phyloP scores from a whole-genome alignment of 35 echinoderm and acorn worm species.

The Amphiura filiformis region DNA sequence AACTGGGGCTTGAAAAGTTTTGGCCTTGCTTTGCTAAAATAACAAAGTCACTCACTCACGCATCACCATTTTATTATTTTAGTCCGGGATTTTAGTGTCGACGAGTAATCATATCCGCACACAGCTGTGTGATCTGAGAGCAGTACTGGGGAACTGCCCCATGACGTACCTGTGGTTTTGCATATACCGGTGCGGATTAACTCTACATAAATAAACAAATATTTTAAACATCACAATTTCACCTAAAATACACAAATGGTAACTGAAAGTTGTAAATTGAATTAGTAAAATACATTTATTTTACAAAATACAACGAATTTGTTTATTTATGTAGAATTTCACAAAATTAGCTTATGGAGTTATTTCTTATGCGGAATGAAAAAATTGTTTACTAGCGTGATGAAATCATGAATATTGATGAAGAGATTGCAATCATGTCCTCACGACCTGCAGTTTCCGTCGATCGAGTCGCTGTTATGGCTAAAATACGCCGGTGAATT shows the following conservation, averaged over 20 bases:
- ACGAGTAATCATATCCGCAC: too few relatives aligned
- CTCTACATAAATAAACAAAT: background rate
- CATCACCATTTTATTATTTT: too few relatives aligned
- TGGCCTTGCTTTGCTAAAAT: too few relatives aligned
- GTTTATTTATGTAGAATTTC: background rate
- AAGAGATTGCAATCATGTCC: background rate
- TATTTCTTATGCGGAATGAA: background rate
- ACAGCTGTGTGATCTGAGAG: too few relatives aligned
- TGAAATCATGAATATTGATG: background rate
- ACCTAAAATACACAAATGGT: background rate
- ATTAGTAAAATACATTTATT: background rate
- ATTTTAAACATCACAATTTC: background rate
- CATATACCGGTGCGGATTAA: background rate
- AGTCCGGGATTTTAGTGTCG: too few relatives aligned
- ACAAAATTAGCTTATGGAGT: background rate
- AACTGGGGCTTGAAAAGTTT: too few relatives aligned
- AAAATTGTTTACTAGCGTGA: background rate
- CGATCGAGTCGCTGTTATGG: background rate
- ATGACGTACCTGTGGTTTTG: background rate
- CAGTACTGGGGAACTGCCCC: background rate
- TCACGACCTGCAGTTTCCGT: conserved; percentile 20
- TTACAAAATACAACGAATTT: background rate
- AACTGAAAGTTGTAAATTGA: background rate
- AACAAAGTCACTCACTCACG: too few relatives aligned
- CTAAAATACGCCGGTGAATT: conserved; percentile 12